phyloP scores from a whole-genome alignment of 2,113 vertebrate genomes.

The Noctilio leporinus region DNA sequence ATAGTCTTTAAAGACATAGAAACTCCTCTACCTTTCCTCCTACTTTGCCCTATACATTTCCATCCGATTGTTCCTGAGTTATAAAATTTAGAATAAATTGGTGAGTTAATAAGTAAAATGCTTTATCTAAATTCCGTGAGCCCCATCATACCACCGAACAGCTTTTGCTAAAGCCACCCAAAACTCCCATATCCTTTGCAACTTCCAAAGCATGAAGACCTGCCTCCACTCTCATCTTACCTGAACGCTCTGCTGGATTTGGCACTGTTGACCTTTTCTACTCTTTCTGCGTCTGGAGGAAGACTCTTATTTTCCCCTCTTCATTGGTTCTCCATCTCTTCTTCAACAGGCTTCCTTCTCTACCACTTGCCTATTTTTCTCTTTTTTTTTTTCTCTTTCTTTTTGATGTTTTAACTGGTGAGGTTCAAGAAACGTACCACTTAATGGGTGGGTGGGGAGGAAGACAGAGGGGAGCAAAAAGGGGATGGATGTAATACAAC shows the following conservation, averaged over 20 bases:
- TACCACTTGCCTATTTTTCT: not conserved
- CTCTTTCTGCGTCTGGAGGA: not conserved
- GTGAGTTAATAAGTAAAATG: not conserved
- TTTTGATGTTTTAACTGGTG: not conserved
- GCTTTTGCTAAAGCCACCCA: not conserved
- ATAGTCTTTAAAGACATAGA: not conserved
- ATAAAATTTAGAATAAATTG: not conserved
- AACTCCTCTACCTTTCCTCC: not conserved
- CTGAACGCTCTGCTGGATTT: not conserved
- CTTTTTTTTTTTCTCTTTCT: not conserved
- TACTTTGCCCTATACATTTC: not conserved
- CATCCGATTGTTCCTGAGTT: not conserved
- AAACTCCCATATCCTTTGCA: not conserved
- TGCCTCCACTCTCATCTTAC: not conserved
- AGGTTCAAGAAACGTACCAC: not conserved
- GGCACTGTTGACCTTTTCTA: not conserved
- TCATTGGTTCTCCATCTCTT: not conserved
- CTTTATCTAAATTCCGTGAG: not conserved
- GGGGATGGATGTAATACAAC: too few relatives aligned
- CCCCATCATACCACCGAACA: not conserved
- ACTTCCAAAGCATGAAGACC: not conserved
- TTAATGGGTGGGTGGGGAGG: too few relatives aligned
- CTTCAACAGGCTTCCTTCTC: not conserved
- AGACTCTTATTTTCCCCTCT: not conserved
- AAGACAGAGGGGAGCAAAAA: too few relatives aligned